Conservation (phyloP, 2,113 vertebrate genomes). For the Percina caprodes region DNA sequence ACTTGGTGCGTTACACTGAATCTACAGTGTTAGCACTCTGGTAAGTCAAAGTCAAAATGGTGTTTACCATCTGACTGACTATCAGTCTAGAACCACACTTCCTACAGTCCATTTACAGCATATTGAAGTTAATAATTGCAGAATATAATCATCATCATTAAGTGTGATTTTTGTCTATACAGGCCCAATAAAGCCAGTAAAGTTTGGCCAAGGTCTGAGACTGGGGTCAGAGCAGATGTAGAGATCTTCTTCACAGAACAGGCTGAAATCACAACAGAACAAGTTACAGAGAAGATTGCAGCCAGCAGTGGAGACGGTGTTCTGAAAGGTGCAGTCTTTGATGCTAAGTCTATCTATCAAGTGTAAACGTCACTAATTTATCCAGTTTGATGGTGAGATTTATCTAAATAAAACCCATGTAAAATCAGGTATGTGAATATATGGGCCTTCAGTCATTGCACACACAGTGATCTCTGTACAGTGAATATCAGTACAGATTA, state of each 20-base stretch:
- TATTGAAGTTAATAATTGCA: background rate
- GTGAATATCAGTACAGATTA: background rate
- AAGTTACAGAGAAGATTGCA: rapidly evolving
- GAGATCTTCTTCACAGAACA: conserved; percentile 24
- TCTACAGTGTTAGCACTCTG: conserved; percentile 47
- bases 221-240: background rate
- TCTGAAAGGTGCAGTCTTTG: rapidly evolving
- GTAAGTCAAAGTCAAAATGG: conserved; percentile 48
- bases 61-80: background rate
- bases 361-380: background rate
- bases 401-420: too few relatives aligned
- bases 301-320: rapidly evolving
- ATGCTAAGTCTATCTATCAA: conserved; percentile 12
- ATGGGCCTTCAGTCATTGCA: background rate
- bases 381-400: background rate
- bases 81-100: background rate
- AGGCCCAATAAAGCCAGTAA: background rate
- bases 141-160: background rate
- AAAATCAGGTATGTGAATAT: too few relatives aligned
- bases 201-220: rapidly evolving
- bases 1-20: rapidly evolving
- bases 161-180: background rate
- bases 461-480: conserved; percentile 1
- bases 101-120: background rate
- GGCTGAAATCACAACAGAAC: rapidly evolving